Base-by-base conservation (phyloP, 2,797 vertebrate genomes). In the Hephaestus fuliginosus region DNA sequence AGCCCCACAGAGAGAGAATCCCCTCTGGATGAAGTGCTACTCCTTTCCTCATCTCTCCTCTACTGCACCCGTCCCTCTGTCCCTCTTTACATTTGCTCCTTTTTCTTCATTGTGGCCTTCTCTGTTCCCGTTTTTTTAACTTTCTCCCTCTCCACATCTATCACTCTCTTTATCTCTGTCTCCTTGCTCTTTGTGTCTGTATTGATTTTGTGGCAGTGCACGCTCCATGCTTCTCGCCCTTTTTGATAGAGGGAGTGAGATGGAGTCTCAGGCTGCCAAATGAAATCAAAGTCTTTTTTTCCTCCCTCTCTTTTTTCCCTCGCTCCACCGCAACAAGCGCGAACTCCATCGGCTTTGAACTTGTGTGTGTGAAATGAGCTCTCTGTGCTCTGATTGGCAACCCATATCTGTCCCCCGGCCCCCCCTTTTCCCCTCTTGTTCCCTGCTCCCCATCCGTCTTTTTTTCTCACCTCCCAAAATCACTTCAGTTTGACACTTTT, bases 281-380 rank as follows among this genome's bases (percentile, higher is more conserved):
- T 90, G 80, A 92, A 95, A 94, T 95, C 93, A 95, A 94, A 95
- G 93, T 86, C 74, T 81, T 74, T 86, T 73, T 86, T 62, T 68
- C 58, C 77, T 39, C 76, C 44, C 73, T 78, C 80, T 67, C 67
- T 76, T 80, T 87, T 75, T 83, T 84, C 73, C 76, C 71, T 86
- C 51, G 70, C 85, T 87, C 82, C 82, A 76, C 70, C 4, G 84
- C 86, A 90, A 91, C 91, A 90, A 89, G 84, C 86, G 49, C 87
- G 13, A 92, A 92, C 89, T 91, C 86, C 84, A 86, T 88, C 56
- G 73, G 86, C 93, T 95, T 95, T 95, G 94, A 95, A 93, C 93
- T 93, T 74, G 86, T 70, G 80, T 94, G 89, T 92, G 92, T 92
- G 91, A 92, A 92, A 92, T 91, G 85, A 94, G 91, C 89, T 93